These are phyloP conservation scores for Myrmecobius fasciatus DNA, from an alignment of 2,113 vertebrate genomes.

Conservation along the genomic window DNA sequence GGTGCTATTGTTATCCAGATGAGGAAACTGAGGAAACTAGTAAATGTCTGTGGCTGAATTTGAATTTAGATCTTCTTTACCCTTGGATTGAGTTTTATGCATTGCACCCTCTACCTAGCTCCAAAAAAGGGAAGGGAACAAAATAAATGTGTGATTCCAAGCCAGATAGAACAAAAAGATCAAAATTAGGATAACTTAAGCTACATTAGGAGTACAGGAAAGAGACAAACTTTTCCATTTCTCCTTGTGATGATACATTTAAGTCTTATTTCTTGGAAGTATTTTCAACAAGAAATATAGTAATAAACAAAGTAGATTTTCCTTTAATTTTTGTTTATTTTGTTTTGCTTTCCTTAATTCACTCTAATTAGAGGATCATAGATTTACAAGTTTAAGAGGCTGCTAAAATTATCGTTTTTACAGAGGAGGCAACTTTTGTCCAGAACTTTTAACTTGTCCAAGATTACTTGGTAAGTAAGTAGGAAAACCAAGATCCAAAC, in stretches of 20 bases:
- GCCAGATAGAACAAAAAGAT: not conserved
- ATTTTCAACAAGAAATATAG: not conserved
- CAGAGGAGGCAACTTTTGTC: not conserved
- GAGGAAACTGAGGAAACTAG: not conserved
- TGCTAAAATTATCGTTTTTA: not conserved
- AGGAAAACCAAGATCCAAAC: not conserved
- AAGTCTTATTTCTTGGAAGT: not conserved
- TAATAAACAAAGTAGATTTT: not conserved
- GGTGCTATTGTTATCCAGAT: not conserved
- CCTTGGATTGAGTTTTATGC: not conserved
- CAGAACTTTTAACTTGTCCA: not conserved
- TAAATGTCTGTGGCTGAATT: not conserved
- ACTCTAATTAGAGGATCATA: not conserved
- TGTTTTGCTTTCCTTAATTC: not conserved
- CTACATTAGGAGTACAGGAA: not conserved
- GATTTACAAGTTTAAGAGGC: not conserved
- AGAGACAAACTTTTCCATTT: not conserved
- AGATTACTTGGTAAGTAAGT: not conserved
- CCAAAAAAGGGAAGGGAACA: not conserved
- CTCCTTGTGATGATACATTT: not conserved
- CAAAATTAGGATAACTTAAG: not conserved
- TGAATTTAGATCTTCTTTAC: not conserved
- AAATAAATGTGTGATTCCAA: not conserved
- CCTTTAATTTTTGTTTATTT: not conserved
- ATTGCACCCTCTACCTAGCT: not conserved